Evolutionary conservation across 2,797 vertebrate genomes (phyloP), one percentile per base, ranked within the genome.

Genomic region (Channallabes apus): DNA sequence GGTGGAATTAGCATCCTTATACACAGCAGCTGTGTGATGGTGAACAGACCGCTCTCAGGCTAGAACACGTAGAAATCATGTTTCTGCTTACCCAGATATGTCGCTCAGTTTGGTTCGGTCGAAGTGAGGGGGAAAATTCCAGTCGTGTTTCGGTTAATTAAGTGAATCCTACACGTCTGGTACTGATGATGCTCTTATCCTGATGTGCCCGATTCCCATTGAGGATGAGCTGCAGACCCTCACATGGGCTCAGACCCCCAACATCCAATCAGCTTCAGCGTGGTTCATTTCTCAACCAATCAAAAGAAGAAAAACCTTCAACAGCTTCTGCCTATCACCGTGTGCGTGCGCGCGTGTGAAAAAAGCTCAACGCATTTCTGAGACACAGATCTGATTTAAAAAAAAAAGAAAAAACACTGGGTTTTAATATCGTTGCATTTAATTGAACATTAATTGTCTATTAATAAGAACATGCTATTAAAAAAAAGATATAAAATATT

Each of bases 191-290:
- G 82, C 58, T 56, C 64, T 51, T 41, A 32, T 29, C 69, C 77
- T 80, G 87, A 82, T 85, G 76, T 69, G 32, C 80, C 62, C 54
- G 78, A 76, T 80, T 82, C 71, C 67, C 72, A 85, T 58, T 82
- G 77, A 32, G 35, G 68, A 27, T 17, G 24, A 64, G n/a, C 35
- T 22, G 27, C 59, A 46, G 69, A 75, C 11, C 69, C 11, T 8
- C 61, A 32, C 62, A 1, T 22, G 12, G 54, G 15, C 79, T 12
- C 62, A 62, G 7, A 78, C 75, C 72, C 14, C 20, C 35, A 20
- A 6, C 76, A 71, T 64, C 89, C 89, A 89, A 89, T 89, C 85
- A 82, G 17, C 8, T 86, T 82, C 69, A 80, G 65, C 56, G 17
- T 1, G 38, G n/a, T 51, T 58, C 59, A 56, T 54, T 41, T 27